These are phyloP conservation scores for Labeo rohita DNA, from an alignment of 2,113 vertebrate genomes.

Conservation along the genomic window DNA sequence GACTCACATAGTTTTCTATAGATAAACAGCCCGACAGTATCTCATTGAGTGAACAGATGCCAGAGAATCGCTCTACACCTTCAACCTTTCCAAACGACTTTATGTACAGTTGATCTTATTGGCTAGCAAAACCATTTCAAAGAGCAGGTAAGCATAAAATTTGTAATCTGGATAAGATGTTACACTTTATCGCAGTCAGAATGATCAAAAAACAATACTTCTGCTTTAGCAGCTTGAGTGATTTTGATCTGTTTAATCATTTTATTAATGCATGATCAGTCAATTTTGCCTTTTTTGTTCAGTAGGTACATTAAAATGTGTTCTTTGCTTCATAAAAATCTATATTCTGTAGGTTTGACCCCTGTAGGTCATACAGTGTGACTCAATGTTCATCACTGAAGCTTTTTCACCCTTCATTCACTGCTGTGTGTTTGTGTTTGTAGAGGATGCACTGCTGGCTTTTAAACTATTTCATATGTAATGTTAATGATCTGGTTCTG, in stretches of 20 bases:
- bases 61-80: neutral
- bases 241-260: neutral
- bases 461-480: neutral
- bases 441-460: neutral
- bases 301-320: neutral
- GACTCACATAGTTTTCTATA: constrained; percentile 40
- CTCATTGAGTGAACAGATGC: constrained; percentile 29
- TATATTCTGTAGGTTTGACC: neutral
- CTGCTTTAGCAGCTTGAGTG: neutral
- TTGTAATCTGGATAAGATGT: neutral
- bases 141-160: constrained; percentile 17
- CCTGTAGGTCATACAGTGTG: neutral
- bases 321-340: neutral
- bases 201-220: neutral
- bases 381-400: neutral
- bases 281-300: neutral
- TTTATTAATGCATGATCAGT: neutral
- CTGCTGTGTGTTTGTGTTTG: constrained; percentile 9
- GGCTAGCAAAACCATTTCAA: neutral
- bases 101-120: neutral
- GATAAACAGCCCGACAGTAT: constrained; percentile 3
- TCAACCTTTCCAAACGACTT: constrained; percentile 11
- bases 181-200: neutral
- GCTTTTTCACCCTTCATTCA: neutral
- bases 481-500: neutral